phyloP scores from a whole-genome alignment of 2,888 invertebrate genomes.

The Anagyrus pseudococci region DNA sequence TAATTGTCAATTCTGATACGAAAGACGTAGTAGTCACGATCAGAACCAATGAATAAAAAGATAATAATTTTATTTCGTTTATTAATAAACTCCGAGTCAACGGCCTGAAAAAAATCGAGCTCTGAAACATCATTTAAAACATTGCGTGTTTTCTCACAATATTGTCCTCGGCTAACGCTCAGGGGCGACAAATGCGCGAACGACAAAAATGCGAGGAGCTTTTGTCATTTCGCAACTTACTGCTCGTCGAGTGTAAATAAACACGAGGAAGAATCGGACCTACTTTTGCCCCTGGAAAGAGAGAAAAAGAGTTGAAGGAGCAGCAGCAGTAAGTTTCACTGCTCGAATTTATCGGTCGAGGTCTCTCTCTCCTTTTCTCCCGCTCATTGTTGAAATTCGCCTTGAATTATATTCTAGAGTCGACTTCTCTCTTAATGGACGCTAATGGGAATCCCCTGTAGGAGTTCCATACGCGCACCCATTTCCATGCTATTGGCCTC shows the following conservation, averaged over 20 bases:
- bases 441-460: conserved; percentile 29
- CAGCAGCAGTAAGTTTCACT: conserved; percentile 24
- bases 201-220: conserved; percentile 4
- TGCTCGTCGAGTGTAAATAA: conserved; percentile 16
- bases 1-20: no score
- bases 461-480: neutral
- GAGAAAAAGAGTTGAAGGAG: neutral
- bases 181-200: neutral
- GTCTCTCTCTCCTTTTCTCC: conserved; percentile 3
- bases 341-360: conserved; percentile 32
- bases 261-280: conserved; percentile 11
- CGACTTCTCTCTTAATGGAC: conserved; percentile 13
- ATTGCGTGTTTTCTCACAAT: neutral
- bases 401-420: conserved; percentile 16
- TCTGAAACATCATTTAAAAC: no score
- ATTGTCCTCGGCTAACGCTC: conserved; percentile 1
- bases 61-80: neutral
- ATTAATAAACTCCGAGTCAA: neutral
- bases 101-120: neutral
- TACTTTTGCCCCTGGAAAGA: conserved; percentile 14
- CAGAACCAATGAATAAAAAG: no score
- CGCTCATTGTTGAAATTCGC: conserved; percentile 4
- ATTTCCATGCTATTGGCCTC: conserved; percentile 2
- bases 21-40: no score
- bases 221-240: conserved; percentile 1